These are phyloP conservation scores for Aplochiton taeniatus DNA, from an alignment of 2,797 vertebrate species.

Conservation along the genomic window DNA sequence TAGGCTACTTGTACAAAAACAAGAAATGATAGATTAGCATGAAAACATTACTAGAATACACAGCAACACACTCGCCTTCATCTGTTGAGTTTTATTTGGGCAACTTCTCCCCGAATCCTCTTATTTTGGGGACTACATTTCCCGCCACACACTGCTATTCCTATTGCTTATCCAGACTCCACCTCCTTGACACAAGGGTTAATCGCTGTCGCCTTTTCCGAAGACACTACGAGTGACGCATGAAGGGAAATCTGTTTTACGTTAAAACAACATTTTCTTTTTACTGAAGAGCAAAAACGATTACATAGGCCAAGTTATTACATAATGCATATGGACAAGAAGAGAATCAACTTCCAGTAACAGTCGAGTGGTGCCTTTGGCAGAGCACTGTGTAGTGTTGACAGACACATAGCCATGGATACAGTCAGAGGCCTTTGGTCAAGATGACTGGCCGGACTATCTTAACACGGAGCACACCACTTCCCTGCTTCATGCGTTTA, in stretches of 20 bases:
- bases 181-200: constrained; percentile 99
- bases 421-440: neutral
- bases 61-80: constrained; percentile 50
- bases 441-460: neutral
- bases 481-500: too few relatives aligned
- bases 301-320: too few relatives aligned
- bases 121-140: constrained; percentile 90
- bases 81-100: too few relatives aligned
- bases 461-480: neutral
- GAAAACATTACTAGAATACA: too few relatives aligned
- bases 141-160: constrained; percentile 83
- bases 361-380: neutral
- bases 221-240: too few relatives aligned
- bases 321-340: neutral
- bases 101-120: constrained; percentile 67
- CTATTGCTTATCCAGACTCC: constrained; percentile 92
- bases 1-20: constrained; percentile 52
- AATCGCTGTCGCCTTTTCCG: constrained; percentile 92
- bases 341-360: neutral
- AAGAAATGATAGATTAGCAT: constrained; percentile 48
- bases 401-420: neutral
- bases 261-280: too few relatives aligned
- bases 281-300: too few relatives aligned
- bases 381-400: neutral
- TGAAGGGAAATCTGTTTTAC: too few relatives aligned